These are phyloP conservation scores for Porphyrio hochstetteri DNA, from an alignment of 2,113 vertebrate species.

Conservation along the genomic window DNA sequence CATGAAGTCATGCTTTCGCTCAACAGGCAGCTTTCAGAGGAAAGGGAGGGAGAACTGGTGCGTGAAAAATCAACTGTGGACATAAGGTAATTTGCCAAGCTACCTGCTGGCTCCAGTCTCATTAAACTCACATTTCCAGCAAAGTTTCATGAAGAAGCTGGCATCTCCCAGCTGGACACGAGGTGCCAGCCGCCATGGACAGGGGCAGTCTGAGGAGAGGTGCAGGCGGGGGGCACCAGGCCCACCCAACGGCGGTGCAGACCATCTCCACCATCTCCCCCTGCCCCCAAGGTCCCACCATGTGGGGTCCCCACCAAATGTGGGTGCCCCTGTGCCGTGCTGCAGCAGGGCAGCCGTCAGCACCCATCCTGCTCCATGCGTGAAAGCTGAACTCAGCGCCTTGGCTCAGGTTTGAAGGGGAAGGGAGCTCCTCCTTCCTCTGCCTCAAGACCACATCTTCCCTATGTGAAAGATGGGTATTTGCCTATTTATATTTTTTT, in stretches of 20 bases:
- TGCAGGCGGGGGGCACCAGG: not conserved
- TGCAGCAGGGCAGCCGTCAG: not conserved
- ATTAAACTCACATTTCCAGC: not conserved
- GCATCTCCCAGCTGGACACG: not conserved
- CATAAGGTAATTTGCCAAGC: not conserved
- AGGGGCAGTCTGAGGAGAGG: not conserved
- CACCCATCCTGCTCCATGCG: not conserved
- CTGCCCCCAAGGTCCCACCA: fast-evolving
- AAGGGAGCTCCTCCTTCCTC: not conserved
- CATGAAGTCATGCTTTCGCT: not conserved
- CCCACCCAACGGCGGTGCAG: fast-evolving
- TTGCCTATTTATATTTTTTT: not conserved
- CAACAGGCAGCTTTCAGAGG: not conserved
- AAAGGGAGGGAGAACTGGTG: not conserved
- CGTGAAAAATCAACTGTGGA: not conserved
- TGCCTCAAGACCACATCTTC: not conserved
- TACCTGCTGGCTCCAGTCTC: not conserved
- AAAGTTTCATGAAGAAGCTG: not conserved
- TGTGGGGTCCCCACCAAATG: fast-evolving
- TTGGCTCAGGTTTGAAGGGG: not conserved
- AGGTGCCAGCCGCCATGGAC: not conserved
- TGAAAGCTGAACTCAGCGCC: not conserved
- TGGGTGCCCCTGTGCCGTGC: not conserved
- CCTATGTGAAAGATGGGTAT: not conserved
- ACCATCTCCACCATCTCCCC: not conserved